Evolutionary conservation across 2,113 vertebrate genomes (phyloP), one percentile per base, ranked within the genome.

Genomic region (Cyphomyrus discorhynchus): DNA sequence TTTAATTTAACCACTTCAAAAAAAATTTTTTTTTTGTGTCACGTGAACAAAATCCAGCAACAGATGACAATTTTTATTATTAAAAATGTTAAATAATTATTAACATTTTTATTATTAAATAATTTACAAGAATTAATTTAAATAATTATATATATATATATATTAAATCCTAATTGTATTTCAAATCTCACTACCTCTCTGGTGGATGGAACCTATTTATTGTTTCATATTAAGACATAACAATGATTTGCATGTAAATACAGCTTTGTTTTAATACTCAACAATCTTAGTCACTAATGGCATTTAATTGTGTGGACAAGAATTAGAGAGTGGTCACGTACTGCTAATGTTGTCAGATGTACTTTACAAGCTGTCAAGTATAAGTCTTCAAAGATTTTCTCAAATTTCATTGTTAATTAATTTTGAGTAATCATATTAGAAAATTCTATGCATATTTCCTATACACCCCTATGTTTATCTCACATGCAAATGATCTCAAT

Each of bases 381-480:
- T 82, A 90, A 62, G 58, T 9, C 74, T 88, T 89, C 87, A 39
- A 82, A 82, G 19, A 86, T 92, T 88, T 89, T 52, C 58, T 49
- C 39, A 74, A 35, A 83, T 19, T 86, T 89, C 66, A 47, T 52
- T 50, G 70, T 42, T 46, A 83, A 86, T 90, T 90, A 91, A 39
- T 83, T 87, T 88, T 88, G 46, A 7, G 24, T 10, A 82, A 50
- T 31, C 53, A 49, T 52, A n/a, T 47, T 3, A 35, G 66, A 80
- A 10, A 46, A 89, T 52, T 21, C 31, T 39, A 83, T 10, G 2
- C 19, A 35, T n/a, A 50, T 87, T 10, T 56, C 84, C 50, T 13
- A 49, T 47, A 52, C 11, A 39, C 27, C 31, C 6, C 17, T 6
- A 87, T 87, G 50, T 87, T 56, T 56, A 42, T 62, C 50, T 87